Evolutionary conservation across 1,140 invertebrate genomes (phyloP), one percentile per base, ranked within the genome.

Genomic region (Lasioglossum baleicum): DNA sequence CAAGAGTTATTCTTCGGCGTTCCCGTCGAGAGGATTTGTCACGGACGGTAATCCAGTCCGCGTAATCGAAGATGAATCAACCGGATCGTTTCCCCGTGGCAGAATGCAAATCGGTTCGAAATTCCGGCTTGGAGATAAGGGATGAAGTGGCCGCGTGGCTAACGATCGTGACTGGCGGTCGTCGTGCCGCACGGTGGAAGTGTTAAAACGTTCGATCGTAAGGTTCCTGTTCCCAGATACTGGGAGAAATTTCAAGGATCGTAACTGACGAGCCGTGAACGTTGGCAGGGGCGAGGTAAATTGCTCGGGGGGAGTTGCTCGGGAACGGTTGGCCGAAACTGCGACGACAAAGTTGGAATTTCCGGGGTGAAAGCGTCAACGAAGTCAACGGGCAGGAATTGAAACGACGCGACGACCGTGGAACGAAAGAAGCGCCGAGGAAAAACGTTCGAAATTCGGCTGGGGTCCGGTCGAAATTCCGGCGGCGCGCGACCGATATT

Each of bases 31-130:
- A 13, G 20, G 40, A 44, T 66, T 66, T 66, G 64, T 66, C 64
- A 66, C 64, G 17, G 35, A 8, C 7, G 20, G 35, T 66, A 66
- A 66, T 66, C 64, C 64, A 66, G 40, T 66, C 42, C 17, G 40
- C 13, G 40, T 42, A 77, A 75, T 83, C 67, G 70, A 77, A 83
- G 64, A 63, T 70, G 69, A 83, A 85, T 86, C 81, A 71, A 66
- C 2, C 66, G 42, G 51, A 53, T 53, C 26, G 3, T 66, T 22
- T 35, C 35, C 35, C 26, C 48, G 20, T 35, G 56, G 51, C 31
- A 56, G 66, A 84, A 85, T 78, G 74, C 74, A 85, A 85, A 85
- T 84, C 73, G 64, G 44, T 42, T 42, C n/a, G 58, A 83, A 81
- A 67, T 81, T 84, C 69, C 63, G 8, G 4, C 15, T 10, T 8